These are phyloP conservation scores for Serripes groenlandicus DNA, from an alignment of 2,888 invertebrate species.

Conservation along the genomic window DNA sequence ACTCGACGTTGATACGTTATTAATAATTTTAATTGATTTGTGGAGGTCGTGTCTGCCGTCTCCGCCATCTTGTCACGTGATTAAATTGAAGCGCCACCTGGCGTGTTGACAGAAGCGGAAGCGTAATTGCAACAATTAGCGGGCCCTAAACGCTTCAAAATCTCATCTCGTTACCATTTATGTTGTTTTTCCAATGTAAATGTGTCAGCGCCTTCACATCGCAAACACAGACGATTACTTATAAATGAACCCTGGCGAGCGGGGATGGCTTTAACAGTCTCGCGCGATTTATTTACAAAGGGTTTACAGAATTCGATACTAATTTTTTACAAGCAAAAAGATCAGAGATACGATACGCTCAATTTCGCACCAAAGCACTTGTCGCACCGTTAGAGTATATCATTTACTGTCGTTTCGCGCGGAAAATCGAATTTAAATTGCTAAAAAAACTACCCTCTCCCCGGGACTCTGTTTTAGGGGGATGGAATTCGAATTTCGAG, in stretches of 20 bases:
- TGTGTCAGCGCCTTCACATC: conserved; percentile 64
- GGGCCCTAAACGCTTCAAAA: conserved; percentile 58
- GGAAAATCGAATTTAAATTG: conserved; percentile 3
- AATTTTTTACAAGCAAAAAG: conserved; percentile 51
- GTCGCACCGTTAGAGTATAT: conserved; percentile 32
- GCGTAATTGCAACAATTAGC: conserved; percentile 70
- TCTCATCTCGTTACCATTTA: conserved; percentile 57
- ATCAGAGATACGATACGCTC: conserved; percentile 59
- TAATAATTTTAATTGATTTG: conserved; percentile 23
- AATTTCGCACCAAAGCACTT: conserved; percentile 63
- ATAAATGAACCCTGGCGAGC: conserved; percentile 67
- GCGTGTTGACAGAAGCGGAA: conserved; percentile 65
- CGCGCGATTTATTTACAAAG: conserved; percentile 67
- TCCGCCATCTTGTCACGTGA: conserved; percentile 21
- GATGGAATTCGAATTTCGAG: background rate
- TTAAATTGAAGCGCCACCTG: conserved; percentile 66
- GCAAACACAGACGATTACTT: conserved; percentile 65
- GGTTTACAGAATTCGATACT: conserved; percentile 62
- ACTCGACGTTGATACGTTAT: conserved; percentile 1
- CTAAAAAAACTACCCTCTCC: conserved; percentile 14
- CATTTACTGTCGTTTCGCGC: conserved; percentile 11
- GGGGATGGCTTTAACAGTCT: conserved; percentile 66
- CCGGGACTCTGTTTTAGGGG: background rate
- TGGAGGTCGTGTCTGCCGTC: background rate
- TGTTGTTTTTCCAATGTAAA: conserved; percentile 70